phyloP scores from a whole-genome alignment of 37 sponge, comb jelly and placozoan species.

The Petrosia ficiformis region DNA sequence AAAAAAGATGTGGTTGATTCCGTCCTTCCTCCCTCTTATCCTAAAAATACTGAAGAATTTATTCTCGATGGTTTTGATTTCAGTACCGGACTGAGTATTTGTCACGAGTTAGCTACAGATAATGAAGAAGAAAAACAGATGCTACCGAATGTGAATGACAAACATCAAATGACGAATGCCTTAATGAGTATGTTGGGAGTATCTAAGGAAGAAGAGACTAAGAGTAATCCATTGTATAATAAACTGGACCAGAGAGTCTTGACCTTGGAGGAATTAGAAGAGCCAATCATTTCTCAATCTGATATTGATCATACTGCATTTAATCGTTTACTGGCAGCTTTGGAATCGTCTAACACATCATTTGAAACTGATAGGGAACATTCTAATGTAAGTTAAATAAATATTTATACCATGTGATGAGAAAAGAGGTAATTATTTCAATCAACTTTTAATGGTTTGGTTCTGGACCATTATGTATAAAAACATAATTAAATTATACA shows the following conservation, averaged over 20 bases:
- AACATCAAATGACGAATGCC: slow-evolving; percentile 17
- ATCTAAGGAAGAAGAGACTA: neutral
- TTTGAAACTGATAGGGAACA: no score
- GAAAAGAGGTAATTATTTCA: no score
- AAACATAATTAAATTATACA: no score
- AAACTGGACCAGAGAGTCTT: no score
- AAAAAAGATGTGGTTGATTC: neutral
- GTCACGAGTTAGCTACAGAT: slow-evolving; percentile 41
- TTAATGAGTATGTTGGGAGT: slow-evolving; percentile 38
- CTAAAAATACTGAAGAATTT: slow-evolving; percentile 27
- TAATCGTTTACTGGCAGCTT: slow-evolving; percentile 54
- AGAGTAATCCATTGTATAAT: no score
- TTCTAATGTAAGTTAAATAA: no score
- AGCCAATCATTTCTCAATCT: neutral
- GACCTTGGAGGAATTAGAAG: slow-evolving; percentile 67
- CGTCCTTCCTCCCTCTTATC: neutral
- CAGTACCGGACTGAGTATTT: slow-evolving; percentile 67
- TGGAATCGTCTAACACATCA: slow-evolving; percentile 38
- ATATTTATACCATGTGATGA: no score
- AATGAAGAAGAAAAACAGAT: slow-evolving; percentile 38
- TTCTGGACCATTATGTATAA: no score
- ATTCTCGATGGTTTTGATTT: slow-evolving; percentile 73
- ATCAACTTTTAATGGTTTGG: no score
- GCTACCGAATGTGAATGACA: neutral
- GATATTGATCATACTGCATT: slow-evolving; percentile 40